These are phyloP conservation scores for Nezara viridula DNA, from an alignment of 2,888 invertebrate species.

Conservation along the genomic window DNA sequence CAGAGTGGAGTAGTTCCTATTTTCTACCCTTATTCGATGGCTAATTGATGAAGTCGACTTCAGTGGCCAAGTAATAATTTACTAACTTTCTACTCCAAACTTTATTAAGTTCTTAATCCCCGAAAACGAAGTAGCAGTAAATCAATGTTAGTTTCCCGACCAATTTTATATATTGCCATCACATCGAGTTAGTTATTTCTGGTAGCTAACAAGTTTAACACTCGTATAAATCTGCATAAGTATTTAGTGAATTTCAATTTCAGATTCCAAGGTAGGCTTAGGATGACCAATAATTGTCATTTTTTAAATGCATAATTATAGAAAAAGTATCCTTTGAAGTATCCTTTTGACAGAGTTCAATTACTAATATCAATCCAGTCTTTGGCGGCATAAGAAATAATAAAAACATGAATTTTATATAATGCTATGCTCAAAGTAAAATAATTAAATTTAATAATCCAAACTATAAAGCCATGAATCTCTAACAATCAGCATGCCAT, in stretches of 20 bases:
- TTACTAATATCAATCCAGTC: too few relatives aligned
- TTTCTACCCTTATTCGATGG: background rate
- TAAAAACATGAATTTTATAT: too few relatives aligned
- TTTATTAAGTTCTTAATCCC: background rate
- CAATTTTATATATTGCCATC: background rate
- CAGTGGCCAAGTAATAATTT: conserved; percentile 25
- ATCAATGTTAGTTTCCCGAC: background rate
- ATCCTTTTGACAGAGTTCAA: too few relatives aligned
- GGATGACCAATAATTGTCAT: too few relatives aligned
- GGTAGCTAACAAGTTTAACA: background rate
- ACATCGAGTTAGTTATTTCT: background rate
- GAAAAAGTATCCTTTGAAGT: too few relatives aligned
- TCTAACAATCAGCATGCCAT: too few relatives aligned
- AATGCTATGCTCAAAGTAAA: too few relatives aligned
- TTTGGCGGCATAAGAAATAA: too few relatives aligned
- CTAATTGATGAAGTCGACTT: conserved; percentile 26
- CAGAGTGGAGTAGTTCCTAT: background rate
- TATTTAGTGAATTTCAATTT: background rate
- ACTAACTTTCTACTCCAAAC: background rate
- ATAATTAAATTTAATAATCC: too few relatives aligned
- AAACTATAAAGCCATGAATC: too few relatives aligned
- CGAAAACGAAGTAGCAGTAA: background rate
- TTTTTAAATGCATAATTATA: too few relatives aligned
- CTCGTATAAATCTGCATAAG: background rate
- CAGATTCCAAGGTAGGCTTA: background rate